Evolutionary conservation across 2,797 vertebrate species (phyloP).

Genomic region (Silurus aristotelis): DNA sequence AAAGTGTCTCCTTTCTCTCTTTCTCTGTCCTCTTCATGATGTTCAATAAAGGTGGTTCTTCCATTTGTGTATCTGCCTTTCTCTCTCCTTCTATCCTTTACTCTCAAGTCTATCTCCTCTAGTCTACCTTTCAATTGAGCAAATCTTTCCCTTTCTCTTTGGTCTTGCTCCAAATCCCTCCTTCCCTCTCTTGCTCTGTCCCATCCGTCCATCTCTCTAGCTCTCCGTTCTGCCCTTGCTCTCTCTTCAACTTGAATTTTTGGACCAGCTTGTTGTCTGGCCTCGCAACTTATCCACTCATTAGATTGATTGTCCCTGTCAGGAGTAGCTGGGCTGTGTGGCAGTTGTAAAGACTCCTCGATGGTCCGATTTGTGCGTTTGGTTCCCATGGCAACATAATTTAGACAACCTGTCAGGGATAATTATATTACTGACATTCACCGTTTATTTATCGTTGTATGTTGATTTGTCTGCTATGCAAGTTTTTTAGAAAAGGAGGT

Average conservation of each 20-base stretch:
- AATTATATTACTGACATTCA: slow-evolving; percentile 41
- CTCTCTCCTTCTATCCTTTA: slow-evolving; percentile 59
- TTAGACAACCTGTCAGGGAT: slow-evolving; percentile 65
- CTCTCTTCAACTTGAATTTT: slow-evolving; percentile 59
- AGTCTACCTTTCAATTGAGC: slow-evolving; percentile 52
- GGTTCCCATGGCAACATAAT: slow-evolving; percentile 72
- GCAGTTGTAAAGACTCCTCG: slow-evolving; percentile 61
- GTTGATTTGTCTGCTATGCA: neutral
- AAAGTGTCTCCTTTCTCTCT: slow-evolving; percentile 71
- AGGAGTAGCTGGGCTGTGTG: slow-evolving; percentile 61
- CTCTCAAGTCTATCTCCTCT: slow-evolving; percentile 61
- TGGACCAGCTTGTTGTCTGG: slow-evolving; percentile 64
- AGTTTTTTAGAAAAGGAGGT: neutral
- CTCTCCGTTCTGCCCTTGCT: slow-evolving; percentile 56
- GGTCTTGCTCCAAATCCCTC: slow-evolving; percentile 57
- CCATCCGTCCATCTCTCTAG: slow-evolving; percentile 51
- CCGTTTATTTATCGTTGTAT: slow-evolving; percentile 2
- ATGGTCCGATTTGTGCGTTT: slow-evolving; percentile 66
- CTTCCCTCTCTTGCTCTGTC: slow-evolving; percentile 56
- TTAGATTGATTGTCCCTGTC: slow-evolving; percentile 65
- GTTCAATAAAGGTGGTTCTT: slow-evolving; percentile 50
- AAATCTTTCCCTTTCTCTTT: slow-evolving; percentile 55
- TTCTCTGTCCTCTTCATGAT: slow-evolving; percentile 51
- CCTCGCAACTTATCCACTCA: slow-evolving; percentile 63
- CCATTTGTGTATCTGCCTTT: slow-evolving; percentile 57